Evolutionary conservation across 2,113 vertebrate genomes (phyloP).

Genomic region (Myiopsitta monachus): DNA sequence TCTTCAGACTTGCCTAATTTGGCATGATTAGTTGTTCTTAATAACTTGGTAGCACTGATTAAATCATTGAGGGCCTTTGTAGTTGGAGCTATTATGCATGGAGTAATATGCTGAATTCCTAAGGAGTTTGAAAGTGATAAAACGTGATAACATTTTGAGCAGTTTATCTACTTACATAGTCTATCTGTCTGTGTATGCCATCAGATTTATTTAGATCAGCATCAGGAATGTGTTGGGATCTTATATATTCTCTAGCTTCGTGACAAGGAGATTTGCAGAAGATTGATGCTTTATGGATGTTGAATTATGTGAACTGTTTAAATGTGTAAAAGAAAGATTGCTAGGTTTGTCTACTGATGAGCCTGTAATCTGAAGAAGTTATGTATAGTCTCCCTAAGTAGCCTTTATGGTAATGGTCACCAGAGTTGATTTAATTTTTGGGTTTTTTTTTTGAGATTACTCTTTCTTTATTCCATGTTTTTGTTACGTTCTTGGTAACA

Average conservation of each 20-base stretch:
- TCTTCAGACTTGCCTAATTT: conserved; percentile 9
- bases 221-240: background rate
- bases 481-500: background rate
- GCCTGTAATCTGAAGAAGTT: background rate
- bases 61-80: conserved; percentile 20
- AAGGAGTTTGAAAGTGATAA: conserved; percentile 20
- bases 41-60: conserved; percentile 36
- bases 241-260: background rate
- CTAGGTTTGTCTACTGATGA: background rate
- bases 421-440: background rate
- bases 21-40: conserved; percentile 16
- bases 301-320: background rate
- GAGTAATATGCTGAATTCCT: conserved; percentile 8
- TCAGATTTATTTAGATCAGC: conserved; percentile 44
- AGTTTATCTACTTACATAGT: conserved; percentile 7
- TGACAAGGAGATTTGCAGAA: background rate
- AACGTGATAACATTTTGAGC: background rate
- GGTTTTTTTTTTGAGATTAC: background rate
- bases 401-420: background rate
- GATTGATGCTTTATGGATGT: background rate
- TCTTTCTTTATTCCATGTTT: background rate
- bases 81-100: conserved; percentile 17
- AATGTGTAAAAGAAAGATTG: background rate
- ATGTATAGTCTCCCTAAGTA: background rate
- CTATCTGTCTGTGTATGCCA: background rate